Conservation (phyloP, 92 coral and sea anemone genomes). For the Epizoanthus stellaris region DNA sequence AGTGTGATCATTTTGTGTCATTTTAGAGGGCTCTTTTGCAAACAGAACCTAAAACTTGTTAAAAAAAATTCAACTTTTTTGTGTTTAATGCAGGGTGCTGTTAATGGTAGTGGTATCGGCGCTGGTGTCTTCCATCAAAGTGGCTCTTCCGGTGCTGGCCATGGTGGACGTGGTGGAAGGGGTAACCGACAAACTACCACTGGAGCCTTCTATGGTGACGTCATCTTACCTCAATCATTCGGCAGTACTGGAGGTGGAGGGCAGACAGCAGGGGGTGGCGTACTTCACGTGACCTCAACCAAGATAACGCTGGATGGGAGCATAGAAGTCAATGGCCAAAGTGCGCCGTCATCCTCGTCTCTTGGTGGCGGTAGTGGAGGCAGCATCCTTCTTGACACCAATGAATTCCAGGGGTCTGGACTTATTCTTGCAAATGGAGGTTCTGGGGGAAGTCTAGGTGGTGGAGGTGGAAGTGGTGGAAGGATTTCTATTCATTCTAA, state of each 20-base stretch:
- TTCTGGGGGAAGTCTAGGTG: slow-evolving; percentile 58
- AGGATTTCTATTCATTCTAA: slow-evolving; percentile 65
- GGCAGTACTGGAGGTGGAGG: slow-evolving; percentile 78
- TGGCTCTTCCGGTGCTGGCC: slow-evolving; percentile 81
- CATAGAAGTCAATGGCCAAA: slow-evolving; percentile 60
- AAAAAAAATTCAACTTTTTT: neutral
- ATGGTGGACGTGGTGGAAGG: slow-evolving; percentile 79
- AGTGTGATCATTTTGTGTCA: neutral
- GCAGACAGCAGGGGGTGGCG: slow-evolving; percentile 66
- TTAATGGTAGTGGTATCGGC: slow-evolving; percentile 59
- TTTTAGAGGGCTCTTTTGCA: neutral
- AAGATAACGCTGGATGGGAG: slow-evolving; percentile 61
- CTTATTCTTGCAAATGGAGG: slow-evolving; percentile 63
- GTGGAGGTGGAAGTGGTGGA: slow-evolving; percentile 83
- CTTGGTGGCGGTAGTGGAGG: slow-evolving; percentile 85
- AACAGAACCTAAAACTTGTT: too few relatives aligned
- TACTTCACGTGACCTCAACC: slow-evolving; percentile 47
- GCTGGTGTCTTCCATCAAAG: slow-evolving; percentile 49
- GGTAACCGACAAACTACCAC: slow-evolving; percentile 47
- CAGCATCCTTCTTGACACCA: slow-evolving; percentile 59
- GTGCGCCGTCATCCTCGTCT: slow-evolving; percentile 27
- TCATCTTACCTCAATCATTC: slow-evolving; percentile 50
- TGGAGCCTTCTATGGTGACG: slow-evolving; percentile 74
- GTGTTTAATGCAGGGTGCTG: slow-evolving; percentile 40
- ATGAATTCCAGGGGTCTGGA: slow-evolving; percentile 53